Evolutionary conservation across 2,797 vertebrate species (phyloP).

Genomic region (Sarcophilus harrisii): DNA sequence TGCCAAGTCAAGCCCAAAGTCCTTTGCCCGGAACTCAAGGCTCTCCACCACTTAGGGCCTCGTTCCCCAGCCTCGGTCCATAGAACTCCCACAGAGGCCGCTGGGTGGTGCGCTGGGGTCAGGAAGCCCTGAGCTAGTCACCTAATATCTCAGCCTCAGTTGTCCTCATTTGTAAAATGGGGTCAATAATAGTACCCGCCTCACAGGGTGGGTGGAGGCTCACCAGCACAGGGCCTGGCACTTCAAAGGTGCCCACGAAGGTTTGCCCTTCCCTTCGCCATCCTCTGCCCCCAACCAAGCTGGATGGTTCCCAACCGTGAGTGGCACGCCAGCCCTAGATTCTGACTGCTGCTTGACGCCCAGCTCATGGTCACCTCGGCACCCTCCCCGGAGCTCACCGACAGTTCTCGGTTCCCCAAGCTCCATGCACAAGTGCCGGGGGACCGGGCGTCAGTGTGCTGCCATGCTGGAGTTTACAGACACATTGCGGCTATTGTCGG

Average conservation of each 20-base stretch:
- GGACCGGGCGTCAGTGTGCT: too few species aligned
- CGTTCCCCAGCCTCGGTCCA: background rate
- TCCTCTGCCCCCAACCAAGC: background rate
- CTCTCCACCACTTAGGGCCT: background rate
- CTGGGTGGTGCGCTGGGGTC: background rate
- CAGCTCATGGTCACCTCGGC: background rate
- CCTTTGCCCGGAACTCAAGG: background rate
- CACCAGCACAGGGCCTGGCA: background rate
- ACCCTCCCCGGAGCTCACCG: too few species aligned
- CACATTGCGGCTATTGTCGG: background rate
- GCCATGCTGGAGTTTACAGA: background rate
- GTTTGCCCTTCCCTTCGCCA: background rate
- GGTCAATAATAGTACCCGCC: too few species aligned
- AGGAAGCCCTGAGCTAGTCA: background rate
- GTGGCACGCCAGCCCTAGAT: background rate
- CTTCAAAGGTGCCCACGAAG: background rate
- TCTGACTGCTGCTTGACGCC: too few species aligned
- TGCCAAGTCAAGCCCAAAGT: background rate
- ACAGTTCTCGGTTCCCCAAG: too few species aligned
- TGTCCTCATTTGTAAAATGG: background rate
- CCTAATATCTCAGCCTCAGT: background rate
- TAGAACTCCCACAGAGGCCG: background rate
- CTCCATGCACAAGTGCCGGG: too few species aligned
- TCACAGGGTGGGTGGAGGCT: background rate
- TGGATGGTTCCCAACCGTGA: background rate